These are phyloP conservation scores for Apodemus sylvaticus DNA, from an alignment of 2,113 vertebrate genomes.

Conservation along the genomic window DNA sequence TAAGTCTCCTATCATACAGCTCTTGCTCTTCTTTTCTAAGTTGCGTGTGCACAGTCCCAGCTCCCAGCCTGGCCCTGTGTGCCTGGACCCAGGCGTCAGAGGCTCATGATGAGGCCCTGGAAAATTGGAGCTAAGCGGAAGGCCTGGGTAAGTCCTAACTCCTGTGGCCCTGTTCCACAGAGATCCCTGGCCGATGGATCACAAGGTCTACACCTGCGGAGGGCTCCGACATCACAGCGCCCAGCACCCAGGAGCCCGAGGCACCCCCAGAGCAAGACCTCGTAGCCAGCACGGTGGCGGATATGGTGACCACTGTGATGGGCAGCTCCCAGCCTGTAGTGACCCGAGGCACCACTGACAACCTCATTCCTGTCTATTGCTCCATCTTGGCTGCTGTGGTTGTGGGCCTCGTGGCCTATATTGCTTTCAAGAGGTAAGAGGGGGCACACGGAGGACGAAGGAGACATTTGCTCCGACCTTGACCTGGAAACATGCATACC, in stretches of 20 bases:
- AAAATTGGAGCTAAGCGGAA: neutral
- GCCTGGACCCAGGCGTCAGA: neutral
- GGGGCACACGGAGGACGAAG: too few relatives aligned
- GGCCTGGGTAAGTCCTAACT: accelerated
- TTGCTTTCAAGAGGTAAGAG: conserved; percentile 95
- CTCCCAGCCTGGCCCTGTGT: accelerated
- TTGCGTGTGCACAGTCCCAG: neutral
- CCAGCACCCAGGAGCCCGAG: conserved; percentile 71
- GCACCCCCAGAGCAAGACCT: conserved; percentile 72
- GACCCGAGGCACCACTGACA: conserved; percentile 90
- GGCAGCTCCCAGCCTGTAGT: conserved; percentile 91
- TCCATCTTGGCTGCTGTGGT: conserved; percentile 97
- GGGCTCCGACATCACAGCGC: conserved; percentile 62
- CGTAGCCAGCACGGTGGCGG: conserved; percentile 77
- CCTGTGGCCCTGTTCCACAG: conserved; percentile 34
- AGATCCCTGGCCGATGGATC: conserved; percentile 83
- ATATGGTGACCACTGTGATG: conserved; percentile 87
- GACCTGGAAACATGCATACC: neutral
- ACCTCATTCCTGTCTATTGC: conserved; percentile 98
- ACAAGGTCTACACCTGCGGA: conserved; percentile 41
- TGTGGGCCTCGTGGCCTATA: conserved; percentile 95
- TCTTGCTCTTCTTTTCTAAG: neutral
- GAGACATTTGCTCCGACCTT: neutral
- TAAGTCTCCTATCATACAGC: neutral
- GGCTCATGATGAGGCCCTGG: neutral